Conservation (phyloP, 2,113 vertebrate genomes). For the Panurus biarmicus region DNA sequence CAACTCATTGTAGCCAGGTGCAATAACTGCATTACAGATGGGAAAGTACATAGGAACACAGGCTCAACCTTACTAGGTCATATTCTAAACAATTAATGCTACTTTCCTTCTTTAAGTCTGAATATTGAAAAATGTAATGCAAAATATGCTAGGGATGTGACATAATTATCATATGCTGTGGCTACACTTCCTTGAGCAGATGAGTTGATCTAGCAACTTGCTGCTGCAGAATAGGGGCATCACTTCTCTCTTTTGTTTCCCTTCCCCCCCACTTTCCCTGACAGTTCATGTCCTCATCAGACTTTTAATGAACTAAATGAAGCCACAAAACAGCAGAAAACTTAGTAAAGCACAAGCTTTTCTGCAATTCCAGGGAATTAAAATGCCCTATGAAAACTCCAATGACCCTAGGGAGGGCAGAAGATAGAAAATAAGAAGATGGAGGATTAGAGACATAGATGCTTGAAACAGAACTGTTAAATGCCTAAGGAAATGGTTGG, state of each 20-base stretch:
- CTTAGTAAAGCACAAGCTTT: background rate
- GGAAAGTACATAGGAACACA: background rate
- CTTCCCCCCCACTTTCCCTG: background rate
- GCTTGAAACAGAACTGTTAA: background rate
- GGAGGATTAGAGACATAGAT: accelerated
- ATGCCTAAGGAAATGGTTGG: background rate
- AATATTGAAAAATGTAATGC: background rate
- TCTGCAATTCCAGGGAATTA: background rate
- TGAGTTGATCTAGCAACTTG: background rate
- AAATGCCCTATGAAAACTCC: background rate
- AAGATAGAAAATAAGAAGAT: background rate
- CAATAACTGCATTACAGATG: background rate
- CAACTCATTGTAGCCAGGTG: accelerated
- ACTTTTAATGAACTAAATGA: background rate
- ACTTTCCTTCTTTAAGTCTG: background rate
- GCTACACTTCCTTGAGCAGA: background rate
- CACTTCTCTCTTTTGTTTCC: background rate
- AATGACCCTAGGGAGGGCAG: background rate
- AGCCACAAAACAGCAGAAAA: background rate
- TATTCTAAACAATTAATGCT: background rate
- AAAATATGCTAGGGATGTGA: background rate
- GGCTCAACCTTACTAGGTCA: background rate
- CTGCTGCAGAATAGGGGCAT: background rate
- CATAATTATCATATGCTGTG: background rate
- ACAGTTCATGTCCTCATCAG: background rate